A percentile compares a stretch with the other conserved stretches of the same genome.
These are phyloP conservation scores for Ormyrus nitidulus DNA, from an alignment of 2,888 invertebrate species.

Conservation along the genomic window DNA sequence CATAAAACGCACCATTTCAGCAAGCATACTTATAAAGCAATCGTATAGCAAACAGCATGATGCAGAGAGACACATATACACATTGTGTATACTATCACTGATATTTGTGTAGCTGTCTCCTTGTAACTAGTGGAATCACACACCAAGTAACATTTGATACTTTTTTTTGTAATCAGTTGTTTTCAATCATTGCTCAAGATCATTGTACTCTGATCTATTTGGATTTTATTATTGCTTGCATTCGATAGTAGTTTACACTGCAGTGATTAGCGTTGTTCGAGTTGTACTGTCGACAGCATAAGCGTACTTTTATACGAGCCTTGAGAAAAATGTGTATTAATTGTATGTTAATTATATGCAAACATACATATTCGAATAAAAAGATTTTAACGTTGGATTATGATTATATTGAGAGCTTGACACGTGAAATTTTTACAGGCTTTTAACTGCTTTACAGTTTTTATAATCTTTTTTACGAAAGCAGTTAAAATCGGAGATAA, in stretches of 20 bases:
- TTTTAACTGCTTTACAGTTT: slow-evolving; percentile 31
- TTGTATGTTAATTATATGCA: slow-evolving; percentile 34
- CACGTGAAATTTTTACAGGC: neutral
- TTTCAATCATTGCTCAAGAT: slow-evolving; percentile 12
- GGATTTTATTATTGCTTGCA: slow-evolving; percentile 28
- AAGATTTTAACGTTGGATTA: slow-evolving; percentile 11
- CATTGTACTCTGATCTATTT: slow-evolving; percentile 12
- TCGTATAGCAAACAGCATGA: slow-evolving; percentile 34
- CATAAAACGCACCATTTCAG: slow-evolving; percentile 40
- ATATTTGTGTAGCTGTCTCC: slow-evolving; percentile 32
- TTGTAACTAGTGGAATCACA: slow-evolving; percentile 24
- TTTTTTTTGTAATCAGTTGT: slow-evolving; percentile 21
- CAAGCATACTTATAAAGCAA: slow-evolving; percentile 44
- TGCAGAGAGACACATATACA: slow-evolving; percentile 25
- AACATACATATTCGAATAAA: slow-evolving; percentile 12
- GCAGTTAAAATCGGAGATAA: slow-evolving; percentile 5
- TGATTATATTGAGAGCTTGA: neutral
- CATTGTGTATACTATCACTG: slow-evolving; percentile 23
- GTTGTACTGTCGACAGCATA: slow-evolving; percentile 29
- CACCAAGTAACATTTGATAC: slow-evolving; percentile 24
- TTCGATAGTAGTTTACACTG: slow-evolving; percentile 20
- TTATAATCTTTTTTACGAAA: slow-evolving; percentile 35
- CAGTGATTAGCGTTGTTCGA: slow-evolving; percentile 36
- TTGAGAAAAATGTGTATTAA: slow-evolving; percentile 23
- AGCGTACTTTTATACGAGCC: slow-evolving; percentile 21